Percentiles rank a stretch among this genome's conserved stretches.
Conservation (phyloP, 2,113 vertebrate genomes). For the Rhizomys pruinosus region DNA sequence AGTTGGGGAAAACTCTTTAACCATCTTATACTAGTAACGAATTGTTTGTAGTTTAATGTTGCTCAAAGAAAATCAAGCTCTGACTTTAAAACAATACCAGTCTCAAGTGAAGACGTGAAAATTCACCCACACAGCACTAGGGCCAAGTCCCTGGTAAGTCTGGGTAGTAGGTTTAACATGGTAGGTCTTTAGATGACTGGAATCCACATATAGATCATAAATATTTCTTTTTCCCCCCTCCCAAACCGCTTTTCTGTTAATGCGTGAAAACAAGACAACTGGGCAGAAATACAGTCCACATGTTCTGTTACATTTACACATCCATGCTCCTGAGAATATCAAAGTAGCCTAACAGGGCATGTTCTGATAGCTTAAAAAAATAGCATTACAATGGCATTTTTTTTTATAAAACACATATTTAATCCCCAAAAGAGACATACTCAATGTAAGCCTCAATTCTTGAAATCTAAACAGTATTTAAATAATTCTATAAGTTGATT, state of each 20-base stretch:
- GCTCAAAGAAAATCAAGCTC: neutral
- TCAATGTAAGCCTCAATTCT: slow-evolving; percentile 45
- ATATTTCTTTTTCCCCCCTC: neutral
- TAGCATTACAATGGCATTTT: slow-evolving; percentile 44
- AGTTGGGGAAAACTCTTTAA: neutral
- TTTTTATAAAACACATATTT: neutral
- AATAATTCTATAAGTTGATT: slow-evolving; percentile 4
- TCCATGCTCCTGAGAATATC: slow-evolving; percentile 67
- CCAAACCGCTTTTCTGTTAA: slow-evolving; percentile 70
- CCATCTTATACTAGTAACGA: neutral
- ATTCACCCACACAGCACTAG: neutral
- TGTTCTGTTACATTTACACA: slow-evolving; percentile 77
- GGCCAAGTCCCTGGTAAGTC: neutral
- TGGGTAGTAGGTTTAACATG: neutral
- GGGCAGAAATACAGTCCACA: slow-evolving; percentile 72
- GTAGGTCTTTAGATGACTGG: slow-evolving; percentile 27
- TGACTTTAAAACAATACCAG: slow-evolving; percentile 38
- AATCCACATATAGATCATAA: slow-evolving; percentile 48
- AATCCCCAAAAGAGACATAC: slow-evolving; percentile 10
- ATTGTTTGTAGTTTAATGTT: slow-evolving; percentile 39
- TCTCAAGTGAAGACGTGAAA: slow-evolving; percentile 11
- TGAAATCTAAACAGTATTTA: slow-evolving; percentile 57
- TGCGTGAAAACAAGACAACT: slow-evolving; percentile 71
- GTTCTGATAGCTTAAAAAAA: slow-evolving; percentile 12
- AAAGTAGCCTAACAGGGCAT: slow-evolving; percentile 45